These are phyloP conservation scores for Epinotia brunnichana DNA, from an alignment of 2,888 invertebrate species.

Conservation along the genomic window DNA sequence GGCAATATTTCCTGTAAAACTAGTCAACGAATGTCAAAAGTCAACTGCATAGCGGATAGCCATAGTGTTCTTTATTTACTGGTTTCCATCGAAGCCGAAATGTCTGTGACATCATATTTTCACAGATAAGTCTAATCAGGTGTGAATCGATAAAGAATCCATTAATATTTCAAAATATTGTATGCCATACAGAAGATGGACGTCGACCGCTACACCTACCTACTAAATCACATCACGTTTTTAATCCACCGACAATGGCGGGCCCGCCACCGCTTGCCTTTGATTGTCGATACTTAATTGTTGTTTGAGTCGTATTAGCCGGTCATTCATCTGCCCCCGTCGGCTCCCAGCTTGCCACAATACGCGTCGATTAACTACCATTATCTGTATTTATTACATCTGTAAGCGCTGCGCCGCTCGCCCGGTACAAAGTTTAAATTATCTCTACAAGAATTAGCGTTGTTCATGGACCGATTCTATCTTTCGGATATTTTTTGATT, in stretches of 20 bases:
- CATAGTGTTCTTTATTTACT: too few species aligned
- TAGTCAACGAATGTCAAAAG: not conserved
- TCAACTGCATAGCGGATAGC: too few species aligned
- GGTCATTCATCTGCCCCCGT: conserved; percentile 65
- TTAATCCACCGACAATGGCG: conserved; percentile 55
- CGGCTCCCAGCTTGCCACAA: conserved; percentile 60
- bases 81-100: not conserved
- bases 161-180: conserved; percentile 23
- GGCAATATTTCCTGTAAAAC: not conserved
- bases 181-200: conserved; percentile 14
- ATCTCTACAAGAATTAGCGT: conserved; percentile 26
- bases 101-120: conserved; percentile 17
- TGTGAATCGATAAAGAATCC: conserved; percentile 30
- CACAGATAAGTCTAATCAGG: conserved; percentile 27
- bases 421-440: conserved; percentile 31
- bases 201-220: conserved; percentile 33
- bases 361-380: conserved; percentile 69
- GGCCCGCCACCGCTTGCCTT: conserved; percentile 56
- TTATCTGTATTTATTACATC: conserved; percentile 73
- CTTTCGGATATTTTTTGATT: conserved; percentile 11
- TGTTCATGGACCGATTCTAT: conserved; percentile 26
- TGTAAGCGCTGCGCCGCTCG: conserved; percentile 50
- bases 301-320: conserved; percentile 61
- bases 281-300: conserved; percentile 54
- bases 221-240: conserved; percentile 49